Percentiles rank a stretch among this genome's conserved stretches.
phyloP scores from a whole-genome alignment of 2,797 vertebrate genomes.

The Garrulus glandarius region DNA sequence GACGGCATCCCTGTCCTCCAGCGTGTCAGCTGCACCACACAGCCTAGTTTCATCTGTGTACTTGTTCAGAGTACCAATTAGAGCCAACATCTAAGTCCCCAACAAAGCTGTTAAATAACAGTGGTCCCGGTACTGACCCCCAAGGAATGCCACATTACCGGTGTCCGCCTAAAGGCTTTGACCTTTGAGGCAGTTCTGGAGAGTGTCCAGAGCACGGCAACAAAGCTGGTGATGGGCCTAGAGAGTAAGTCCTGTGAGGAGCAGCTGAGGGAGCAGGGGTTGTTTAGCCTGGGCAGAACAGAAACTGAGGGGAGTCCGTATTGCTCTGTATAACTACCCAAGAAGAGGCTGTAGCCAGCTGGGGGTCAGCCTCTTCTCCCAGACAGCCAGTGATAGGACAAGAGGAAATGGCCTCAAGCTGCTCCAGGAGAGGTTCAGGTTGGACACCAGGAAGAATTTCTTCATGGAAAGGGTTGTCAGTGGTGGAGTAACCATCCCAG shows the following conservation, averaged over 20 bases:
- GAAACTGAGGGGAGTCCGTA: no score
- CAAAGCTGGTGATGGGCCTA: not conserved
- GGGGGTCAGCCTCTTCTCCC: not conserved
- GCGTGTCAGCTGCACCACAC: not conserved
- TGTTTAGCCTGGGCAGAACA: not conserved
- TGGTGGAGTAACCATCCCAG: not conserved
- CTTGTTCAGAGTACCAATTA: not conserved
- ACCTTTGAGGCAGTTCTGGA: rapidly evolving
- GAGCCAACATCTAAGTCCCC: not conserved
- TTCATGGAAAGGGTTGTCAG: not conserved
- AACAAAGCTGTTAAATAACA: not conserved
- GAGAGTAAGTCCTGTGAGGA: not conserved
- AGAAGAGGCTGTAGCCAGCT: not conserved
- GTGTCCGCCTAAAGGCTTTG: rapidly evolving
- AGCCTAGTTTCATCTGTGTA: not conserved
- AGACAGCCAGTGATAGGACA: not conserved
- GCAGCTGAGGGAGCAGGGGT: not conserved
- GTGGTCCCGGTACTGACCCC: not conserved
- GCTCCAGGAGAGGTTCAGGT: not conserved
- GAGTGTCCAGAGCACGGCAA: no score
- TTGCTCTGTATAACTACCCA: not conserved
- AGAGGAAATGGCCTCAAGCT: not conserved
- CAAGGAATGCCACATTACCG: not conserved
- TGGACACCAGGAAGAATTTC: not conserved
- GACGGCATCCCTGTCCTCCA: no score